Evolutionary conservation across 1,140 invertebrate species (phyloP), one percentile per base, ranked within the genome.

Genomic region (Pogonomyrmex barbatus): DNA sequence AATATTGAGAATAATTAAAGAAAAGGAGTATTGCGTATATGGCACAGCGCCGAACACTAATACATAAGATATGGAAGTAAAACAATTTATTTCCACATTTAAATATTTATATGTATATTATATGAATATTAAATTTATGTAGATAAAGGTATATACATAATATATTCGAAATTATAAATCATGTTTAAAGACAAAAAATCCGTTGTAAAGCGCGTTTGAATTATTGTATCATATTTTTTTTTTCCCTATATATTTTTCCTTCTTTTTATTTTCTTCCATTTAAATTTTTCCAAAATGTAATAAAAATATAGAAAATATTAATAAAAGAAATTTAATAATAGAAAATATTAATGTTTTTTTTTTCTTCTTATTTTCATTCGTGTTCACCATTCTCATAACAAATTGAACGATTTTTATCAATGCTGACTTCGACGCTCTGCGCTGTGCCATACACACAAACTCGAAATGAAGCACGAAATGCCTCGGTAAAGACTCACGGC

Each of bases 371-470:
- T 67, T 71, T 50, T 56, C 50, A 52, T 63, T 56, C 85, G 70
- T 39, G 45, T 42, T 54, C 52, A 9, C 54, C 39, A 39, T 58
- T 70, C 4, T 73, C 52, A 24, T 76, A 12, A 33, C n/a, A 17
- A 36, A 68, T 50, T 17, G 3, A 14, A 60, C 5, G 45, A 67
- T 67, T 63, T 36, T 30, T 70, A 17, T n/a, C 2, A 36, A 2
- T 17, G 24, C 17, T 14, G 42, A 1, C 8, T n/a, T 14, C 14
- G 52, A 71, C n/a, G 8, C 30, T 39, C 86, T 58, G 50, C 67
- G 12, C 83, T 89, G 90, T 91, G 88, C 78, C 86, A 86, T 91
- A 89, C 73, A 81, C 62, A 81, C 62, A 56, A 62, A 17, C 76
- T 47, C 62, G 42, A 62, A 42, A 70, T 45, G 78, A 52, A 68